Percentiles rank a stretch among this genome's conserved stretches.
Evolutionary conservation across 2,113 vertebrate species (phyloP).

Genomic region (Ailuropoda melanoleuca): DNA sequence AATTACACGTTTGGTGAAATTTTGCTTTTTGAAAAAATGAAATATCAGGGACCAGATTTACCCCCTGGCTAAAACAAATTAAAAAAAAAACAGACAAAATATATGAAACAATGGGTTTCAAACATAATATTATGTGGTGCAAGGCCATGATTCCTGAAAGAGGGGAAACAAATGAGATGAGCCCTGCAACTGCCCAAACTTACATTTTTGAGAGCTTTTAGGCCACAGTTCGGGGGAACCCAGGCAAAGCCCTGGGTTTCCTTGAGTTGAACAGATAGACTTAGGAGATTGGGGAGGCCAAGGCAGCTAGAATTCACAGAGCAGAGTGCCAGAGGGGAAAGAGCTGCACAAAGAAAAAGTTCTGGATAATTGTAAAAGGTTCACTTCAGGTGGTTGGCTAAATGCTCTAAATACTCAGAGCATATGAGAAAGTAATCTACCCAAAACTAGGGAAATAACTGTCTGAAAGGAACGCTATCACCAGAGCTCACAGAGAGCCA

Average conservation of each 20-base stretch:
- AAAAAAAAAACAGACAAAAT: neutral
- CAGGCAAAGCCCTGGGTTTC: neutral
- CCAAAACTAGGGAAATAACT: neutral
- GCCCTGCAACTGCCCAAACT: neutral
- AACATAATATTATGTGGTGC: neutral
- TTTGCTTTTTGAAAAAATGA: neutral
- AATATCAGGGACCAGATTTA: neutral
- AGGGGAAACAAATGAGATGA: neutral
- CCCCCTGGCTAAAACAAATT: neutral
- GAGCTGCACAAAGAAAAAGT: neutral
- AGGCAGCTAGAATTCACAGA: neutral
- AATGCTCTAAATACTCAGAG: neutral
- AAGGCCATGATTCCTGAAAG: neutral
- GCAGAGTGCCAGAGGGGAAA: neutral
- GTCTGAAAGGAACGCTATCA: neutral
- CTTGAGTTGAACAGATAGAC: neutral
- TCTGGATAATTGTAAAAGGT: neutral
- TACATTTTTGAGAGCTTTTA: neutral
- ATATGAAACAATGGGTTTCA: neutral
- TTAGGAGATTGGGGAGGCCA: neutral
- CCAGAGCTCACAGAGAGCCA: neutral
- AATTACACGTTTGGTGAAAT: neutral
- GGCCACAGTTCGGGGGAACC: neutral
- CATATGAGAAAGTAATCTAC: neutral
- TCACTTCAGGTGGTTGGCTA: neutral